Conservation (phyloP, 2,797 vertebrate species). For the Urosaurus nigricauda region DNA sequence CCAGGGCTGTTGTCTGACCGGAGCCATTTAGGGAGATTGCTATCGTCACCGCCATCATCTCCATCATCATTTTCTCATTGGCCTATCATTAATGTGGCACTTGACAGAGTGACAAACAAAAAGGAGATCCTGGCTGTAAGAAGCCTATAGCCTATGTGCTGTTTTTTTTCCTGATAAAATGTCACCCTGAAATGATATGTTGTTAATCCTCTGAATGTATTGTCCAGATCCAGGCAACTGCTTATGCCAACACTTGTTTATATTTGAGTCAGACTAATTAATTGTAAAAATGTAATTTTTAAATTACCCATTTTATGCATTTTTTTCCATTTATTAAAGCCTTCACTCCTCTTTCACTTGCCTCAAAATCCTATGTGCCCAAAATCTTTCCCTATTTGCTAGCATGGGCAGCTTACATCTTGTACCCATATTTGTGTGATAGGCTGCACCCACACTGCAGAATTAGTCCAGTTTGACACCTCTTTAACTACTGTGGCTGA, state of each 20-base stretch:
- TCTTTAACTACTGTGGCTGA: too few relatives aligned
- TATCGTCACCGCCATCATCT: too few relatives aligned
- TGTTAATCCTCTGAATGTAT: background rate
- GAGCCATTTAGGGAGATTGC: background rate
- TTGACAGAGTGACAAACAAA: background rate
- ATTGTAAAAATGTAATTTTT: background rate
- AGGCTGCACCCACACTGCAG: too few relatives aligned
- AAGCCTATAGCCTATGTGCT: background rate
- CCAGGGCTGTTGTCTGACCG: background rate
- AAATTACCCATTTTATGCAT: background rate
- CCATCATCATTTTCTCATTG: background rate
- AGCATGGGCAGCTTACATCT: background rate
- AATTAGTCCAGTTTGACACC: too few relatives aligned
- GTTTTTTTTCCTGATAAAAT: background rate
- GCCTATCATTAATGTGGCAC: too few relatives aligned
- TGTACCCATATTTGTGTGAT: background rate
- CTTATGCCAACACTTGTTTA: background rate
- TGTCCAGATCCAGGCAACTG: background rate
- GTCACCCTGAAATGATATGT: background rate
- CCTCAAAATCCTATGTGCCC: background rate
- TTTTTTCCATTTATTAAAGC: background rate
- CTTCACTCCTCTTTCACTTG: background rate
- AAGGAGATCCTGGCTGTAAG: background rate
- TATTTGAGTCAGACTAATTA: background rate
- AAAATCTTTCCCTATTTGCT: background rate